Conservation (phyloP, 2,888 invertebrate species). For the Scaptomyza parva region DNA sequence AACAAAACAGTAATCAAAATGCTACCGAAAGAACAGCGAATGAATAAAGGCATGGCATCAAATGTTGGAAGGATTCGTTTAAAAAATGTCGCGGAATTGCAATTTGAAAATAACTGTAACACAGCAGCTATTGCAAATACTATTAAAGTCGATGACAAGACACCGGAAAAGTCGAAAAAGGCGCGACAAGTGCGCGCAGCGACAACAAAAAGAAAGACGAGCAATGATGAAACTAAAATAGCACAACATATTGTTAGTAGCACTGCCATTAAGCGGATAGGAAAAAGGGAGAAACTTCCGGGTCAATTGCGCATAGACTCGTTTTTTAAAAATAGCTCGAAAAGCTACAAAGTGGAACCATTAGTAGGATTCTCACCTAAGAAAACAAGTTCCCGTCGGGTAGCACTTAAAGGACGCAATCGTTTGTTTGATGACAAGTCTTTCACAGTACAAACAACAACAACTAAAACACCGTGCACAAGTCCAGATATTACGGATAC, state of each 20-base stretch:
- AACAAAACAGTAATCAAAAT: neutral
- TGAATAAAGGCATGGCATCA: constrained; percentile 17
- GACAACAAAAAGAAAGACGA: constrained; percentile 54
- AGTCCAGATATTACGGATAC: neutral
- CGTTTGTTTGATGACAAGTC: constrained; percentile 63
- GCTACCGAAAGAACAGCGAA: neutral
- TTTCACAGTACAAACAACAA: neutral
- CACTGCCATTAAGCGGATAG: constrained; percentile 41
- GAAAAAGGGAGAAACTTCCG: constrained; percentile 61
- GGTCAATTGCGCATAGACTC: constrained; percentile 73
- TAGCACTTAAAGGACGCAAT: constrained; percentile 59
- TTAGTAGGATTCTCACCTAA: neutral
- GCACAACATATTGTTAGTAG: constrained; percentile 10
- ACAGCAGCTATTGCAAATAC: neutral
- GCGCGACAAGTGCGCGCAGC: constrained; percentile 42
- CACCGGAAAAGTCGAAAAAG: constrained; percentile 53
- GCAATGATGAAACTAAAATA: constrained; percentile 1
- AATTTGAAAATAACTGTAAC: neutral
- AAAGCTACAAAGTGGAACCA: constrained; percentile 57
- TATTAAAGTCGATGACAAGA: constrained; percentile 9
- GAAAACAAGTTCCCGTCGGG: constrained; percentile 12
- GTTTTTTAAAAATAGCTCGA: constrained; percentile 72
- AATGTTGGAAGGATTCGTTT: constrained; percentile 61
- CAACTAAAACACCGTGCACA: constrained; percentile 1
- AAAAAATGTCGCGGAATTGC: constrained; percentile 52